Evolutionary conservation across 2,797 vertebrate species (phyloP), one percentile per base, ranked within the genome.

Genomic region (Acrocephalus scirpaceus): DNA sequence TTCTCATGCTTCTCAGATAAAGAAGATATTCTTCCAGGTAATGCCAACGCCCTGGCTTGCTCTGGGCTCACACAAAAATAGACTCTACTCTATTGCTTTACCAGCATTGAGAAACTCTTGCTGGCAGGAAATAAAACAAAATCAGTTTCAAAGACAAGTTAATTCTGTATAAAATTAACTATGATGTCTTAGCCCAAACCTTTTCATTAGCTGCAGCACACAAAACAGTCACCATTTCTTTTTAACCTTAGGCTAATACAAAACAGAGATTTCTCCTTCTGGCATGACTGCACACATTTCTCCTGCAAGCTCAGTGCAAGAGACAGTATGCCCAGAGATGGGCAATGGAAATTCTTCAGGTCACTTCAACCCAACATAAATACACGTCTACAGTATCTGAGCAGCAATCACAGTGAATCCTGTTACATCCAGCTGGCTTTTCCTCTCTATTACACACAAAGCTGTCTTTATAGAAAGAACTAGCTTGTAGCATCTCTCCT

Each of bases 321-420:
- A 93, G 84, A 94, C 80, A 84, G 85, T 42, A 56, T 30, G 85
- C 32, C 62, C 47, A 66, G 75, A 90, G 60, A 92, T 1, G 25
- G 75, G 86, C 88, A 90, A 81, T 60, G 80, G 77, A 90, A 97
- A 96, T 95, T 96, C 95, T 95, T 94, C 95, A 95, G 95, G 95
- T 97, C 93, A 96, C 91, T 97, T 97, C 97, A 97, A 88, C 91
- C 91, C 88, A 86, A 75, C 77, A 70, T 44, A 96, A 96, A 96
- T 75, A 91, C 53, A 77, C 5, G 1, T 62, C 94, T 90, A 58
- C 72, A 90, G 80, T 18, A 84, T 90, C 83, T 95, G 94, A 96
- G 90, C 85, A 95, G 88, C 82, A 88, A 91, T 93, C 90, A 90
- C 80, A 84, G 80, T 29, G 88, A 96, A 93, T 95, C 60, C 90